Evolutionary conservation across 2,888 invertebrate genomes (phyloP).

Genomic region (Loripinus fragilis): DNA sequence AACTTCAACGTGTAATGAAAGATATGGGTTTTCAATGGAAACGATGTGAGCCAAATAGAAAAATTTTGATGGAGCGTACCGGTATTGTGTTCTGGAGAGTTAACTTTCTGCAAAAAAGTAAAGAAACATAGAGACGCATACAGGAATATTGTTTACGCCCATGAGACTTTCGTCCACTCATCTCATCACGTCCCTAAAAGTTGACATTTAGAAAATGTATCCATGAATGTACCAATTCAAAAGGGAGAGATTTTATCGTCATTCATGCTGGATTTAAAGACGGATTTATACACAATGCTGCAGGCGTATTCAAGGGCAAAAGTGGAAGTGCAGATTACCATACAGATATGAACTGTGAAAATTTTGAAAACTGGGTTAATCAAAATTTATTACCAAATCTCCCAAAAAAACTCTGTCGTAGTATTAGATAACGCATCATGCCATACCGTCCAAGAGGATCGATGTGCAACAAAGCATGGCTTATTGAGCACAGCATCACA

Average conservation of each 20-base stretch:
- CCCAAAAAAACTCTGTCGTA: not conserved
- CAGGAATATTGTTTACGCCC: not conserved
- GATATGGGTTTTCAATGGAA: slow-evolving; percentile 6
- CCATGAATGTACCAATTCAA: not conserved
- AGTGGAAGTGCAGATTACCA: too few species aligned
- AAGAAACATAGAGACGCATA: not conserved
- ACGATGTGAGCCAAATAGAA: not conserved
- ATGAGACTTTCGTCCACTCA: slow-evolving; percentile 22
- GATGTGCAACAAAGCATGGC: not conserved
- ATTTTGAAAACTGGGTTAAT: slow-evolving; percentile 19
- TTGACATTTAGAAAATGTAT: slow-evolving; percentile 3
- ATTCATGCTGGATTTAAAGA: slow-evolving; percentile 20
- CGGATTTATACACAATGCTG: not conserved
- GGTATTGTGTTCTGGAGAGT: not conserved
- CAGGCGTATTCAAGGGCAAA: not conserved
- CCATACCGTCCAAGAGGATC: slow-evolving; percentile 27
- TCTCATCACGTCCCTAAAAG: slow-evolving; percentile 21
- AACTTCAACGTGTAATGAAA: not conserved
- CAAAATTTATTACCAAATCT: slow-evolving; percentile 23
- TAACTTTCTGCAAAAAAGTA: not conserved
- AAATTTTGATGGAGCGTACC: slow-evolving; percentile 4
- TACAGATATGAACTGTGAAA: too few species aligned
- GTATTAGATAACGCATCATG: slow-evolving; percentile 25
- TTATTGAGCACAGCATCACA: not conserved
- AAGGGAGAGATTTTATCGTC: slow-evolving; percentile 15